Conservation (phyloP, 2,797 vertebrate genomes). For the Halcyon leucocephala region DNA sequence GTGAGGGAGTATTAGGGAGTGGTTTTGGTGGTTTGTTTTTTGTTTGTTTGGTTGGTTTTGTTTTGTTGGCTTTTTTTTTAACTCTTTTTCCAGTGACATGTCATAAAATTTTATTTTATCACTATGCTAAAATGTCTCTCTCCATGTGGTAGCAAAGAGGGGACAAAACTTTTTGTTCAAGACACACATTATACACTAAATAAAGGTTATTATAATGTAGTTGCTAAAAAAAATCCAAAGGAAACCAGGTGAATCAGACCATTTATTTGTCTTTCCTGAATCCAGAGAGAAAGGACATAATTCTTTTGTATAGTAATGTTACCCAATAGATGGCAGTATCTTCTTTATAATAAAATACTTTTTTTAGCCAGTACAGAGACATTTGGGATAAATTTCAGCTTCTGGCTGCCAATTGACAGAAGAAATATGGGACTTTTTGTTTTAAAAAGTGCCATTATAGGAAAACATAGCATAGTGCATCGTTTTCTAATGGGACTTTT, state of each 20-base stretch:
- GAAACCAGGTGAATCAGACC: background rate
- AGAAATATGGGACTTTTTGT: constrained; percentile 23
- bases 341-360: constrained; percentile 48
- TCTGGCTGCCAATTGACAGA: constrained; percentile 4
- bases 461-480: background rate
- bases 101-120: background rate
- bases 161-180: background rate
- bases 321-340: constrained; percentile 70
- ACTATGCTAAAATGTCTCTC: background rate
- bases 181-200: background rate
- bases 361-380: background rate
- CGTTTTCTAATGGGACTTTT: constrained; percentile 36
- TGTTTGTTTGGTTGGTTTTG: background rate
- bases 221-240: background rate
- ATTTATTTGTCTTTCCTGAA: background rate
- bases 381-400: constrained; percentile 24
- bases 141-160: background rate
- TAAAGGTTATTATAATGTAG: background rate
- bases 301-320: background rate
- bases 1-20: background rate
- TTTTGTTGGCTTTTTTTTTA: too few relatives aligned
- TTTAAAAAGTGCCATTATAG: constrained; percentile 10
- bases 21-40: background rate
- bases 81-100: background rate
- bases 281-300: background rate